Evolutionary conservation across 1,140 invertebrate species (phyloP).

Genomic region (Spodoptera frugiperda): DNA sequence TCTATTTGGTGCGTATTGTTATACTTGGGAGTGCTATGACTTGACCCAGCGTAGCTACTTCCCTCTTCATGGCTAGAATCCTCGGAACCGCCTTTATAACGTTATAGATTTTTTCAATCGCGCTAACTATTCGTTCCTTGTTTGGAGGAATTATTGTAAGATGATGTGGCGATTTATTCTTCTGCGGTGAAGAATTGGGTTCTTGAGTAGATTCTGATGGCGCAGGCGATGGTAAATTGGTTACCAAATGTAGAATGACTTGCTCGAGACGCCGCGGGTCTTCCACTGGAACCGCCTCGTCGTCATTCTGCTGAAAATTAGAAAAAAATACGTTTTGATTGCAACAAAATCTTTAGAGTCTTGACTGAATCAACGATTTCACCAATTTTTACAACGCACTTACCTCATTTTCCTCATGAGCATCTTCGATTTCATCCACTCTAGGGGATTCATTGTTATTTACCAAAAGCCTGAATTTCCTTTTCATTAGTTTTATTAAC

Average conservation of each 20-base stretch:
- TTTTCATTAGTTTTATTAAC: slow-evolving; percentile 90
- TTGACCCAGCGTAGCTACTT: background rate
- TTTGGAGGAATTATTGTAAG: slow-evolving; percentile 85
- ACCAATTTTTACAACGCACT: background rate
- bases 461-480: slow-evolving; percentile 86
- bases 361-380: no score
- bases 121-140: slow-evolving; percentile 81
- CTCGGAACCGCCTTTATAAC: slow-evolving; percentile 54
- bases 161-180: slow-evolving; percentile 51
- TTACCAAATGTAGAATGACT: slow-evolving; percentile 89
- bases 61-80: background rate
- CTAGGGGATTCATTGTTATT: slow-evolving; percentile 78
- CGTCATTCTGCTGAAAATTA: slow-evolving; percentile 46
- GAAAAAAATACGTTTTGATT: background rate
- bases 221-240: slow-evolving; percentile 86
- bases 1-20: background rate
- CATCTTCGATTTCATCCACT: background rate
- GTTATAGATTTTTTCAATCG: slow-evolving; percentile 83
- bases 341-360: no score
- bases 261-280: slow-evolving; percentile 89
- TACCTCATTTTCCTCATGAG: background rate
- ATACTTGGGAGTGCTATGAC: background rate
- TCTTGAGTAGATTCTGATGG: slow-evolving; percentile 44
- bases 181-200: background rate
- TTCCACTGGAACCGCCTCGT: slow-evolving; percentile 80